Evolutionary conservation across 2,113 vertebrate genomes (phyloP).

Genomic region (Gymnorhina tibicen): DNA sequence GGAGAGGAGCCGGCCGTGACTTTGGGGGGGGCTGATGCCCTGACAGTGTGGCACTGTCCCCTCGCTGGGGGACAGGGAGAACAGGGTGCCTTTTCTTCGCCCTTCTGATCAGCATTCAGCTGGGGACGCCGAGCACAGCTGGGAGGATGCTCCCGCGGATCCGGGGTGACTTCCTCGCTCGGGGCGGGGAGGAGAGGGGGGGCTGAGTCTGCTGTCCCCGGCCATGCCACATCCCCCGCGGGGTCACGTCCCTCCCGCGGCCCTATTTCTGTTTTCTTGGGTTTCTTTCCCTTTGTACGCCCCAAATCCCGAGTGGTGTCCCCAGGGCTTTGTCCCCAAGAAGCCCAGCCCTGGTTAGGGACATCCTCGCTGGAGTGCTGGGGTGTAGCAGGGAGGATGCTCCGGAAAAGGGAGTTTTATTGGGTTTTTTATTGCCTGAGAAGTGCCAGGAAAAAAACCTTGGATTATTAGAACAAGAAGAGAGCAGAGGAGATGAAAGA

Average conservation of each 20-base stretch:
- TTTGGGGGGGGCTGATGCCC: not conserved
- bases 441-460: not conserved
- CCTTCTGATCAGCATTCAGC: not conserved
- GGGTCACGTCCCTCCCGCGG: not conserved
- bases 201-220: not conserved
- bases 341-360: fast-evolving
- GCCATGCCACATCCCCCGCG: not conserved
- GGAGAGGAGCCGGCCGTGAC: not conserved
- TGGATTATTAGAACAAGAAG: not conserved
- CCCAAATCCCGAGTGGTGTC: not conserved
- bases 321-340: not conserved
- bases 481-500: not conserved
- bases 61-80: not conserved
- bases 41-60: not conserved
- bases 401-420: not conserved
- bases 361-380: not conserved
- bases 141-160: not conserved
- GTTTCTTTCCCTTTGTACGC: not conserved
- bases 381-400: not conserved
- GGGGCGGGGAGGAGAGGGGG: fast-evolving
- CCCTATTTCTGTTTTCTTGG: not conserved
- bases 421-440: not conserved
- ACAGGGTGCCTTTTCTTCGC: not conserved
- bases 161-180: not conserved
- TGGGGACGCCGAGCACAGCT: not conserved